phyloP scores from a whole-genome alignment of 2,797 vertebrate genomes.

The Lagodon rhomboides region DNA sequence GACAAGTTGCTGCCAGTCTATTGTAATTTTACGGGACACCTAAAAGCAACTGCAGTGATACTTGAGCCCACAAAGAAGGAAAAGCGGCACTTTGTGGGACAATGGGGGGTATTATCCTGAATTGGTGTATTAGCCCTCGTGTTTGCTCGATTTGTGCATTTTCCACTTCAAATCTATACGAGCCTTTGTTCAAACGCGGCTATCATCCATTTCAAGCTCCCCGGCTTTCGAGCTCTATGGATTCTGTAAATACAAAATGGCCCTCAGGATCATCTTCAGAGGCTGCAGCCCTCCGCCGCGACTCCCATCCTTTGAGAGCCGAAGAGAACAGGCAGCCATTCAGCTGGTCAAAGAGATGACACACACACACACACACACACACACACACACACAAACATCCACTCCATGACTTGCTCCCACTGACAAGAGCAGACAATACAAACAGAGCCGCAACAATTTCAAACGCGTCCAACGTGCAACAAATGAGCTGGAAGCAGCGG shows the following conservation, averaged over 20 bases:
- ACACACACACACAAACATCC: too few species aligned
- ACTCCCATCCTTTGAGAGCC: too few species aligned
- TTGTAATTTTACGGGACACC: constrained; percentile 22
- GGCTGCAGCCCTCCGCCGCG: too few species aligned
- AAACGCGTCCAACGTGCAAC: too few species aligned
- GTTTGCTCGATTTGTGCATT: neutral
- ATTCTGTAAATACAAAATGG: neutral
- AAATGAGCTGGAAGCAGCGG: too few species aligned
- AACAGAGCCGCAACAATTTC: too few species aligned
- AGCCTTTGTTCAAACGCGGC: constrained; percentile 10
- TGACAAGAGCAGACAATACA: too few species aligned
- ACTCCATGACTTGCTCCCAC: too few species aligned
- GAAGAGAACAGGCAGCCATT: too few species aligned
- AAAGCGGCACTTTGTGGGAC: constrained; percentile 5
- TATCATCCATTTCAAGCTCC: neutral
- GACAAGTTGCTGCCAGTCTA: constrained; percentile 14
- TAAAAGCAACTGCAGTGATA: neutral
- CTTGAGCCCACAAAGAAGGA: constrained; percentile 18
- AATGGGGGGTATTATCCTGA: neutral
- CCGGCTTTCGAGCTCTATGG: neutral
- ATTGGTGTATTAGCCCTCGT: neutral
- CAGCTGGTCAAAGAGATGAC: too few species aligned
- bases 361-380: too few species aligned
- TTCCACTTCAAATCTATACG: constrained; percentile 10
- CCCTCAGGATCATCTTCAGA: too few species aligned